Base-by-base conservation (phyloP, 2,888 invertebrate species). In the Xylota sylvarum region DNA sequence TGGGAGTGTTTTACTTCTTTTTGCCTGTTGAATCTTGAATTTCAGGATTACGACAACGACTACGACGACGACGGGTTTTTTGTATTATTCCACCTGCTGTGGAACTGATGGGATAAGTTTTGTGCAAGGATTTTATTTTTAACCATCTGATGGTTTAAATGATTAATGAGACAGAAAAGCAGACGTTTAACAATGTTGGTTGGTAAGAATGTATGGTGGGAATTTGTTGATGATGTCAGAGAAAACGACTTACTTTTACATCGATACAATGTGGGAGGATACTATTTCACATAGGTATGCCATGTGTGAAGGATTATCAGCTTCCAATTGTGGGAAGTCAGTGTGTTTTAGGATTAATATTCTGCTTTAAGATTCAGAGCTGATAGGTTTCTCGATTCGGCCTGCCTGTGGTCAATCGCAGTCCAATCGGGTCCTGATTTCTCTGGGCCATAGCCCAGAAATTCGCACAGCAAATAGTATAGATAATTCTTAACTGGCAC, bases 31-130 rank as follows among this genome's bases (percentile, higher is more conserved):
- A 70, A 67, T 80, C 72, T 60, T 65, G 80, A 65, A 74, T 79
- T 70, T 79, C 84, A 67, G 78, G 78, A 82, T 77, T 58, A 69
- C 55, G 67, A 73, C 19, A 64, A n/a, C n/a, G 78, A 82, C 70
- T 58, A 69, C 55, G 67, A n/a, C n/a, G n/a, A n/a, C n/a, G n/a
- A 67, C 67, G n/a, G 37, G 67, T 73, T 73, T 70, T 35, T 35
- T 35, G 35, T 35, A 7, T 35, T 35, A 72, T 77, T 85, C 76
- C 85, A 80, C 80, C 80, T 85, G 85, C 85, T 80, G 72, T 67
- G 46, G 70, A 85, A 76, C 80, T 70, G 76, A 80, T 77, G 85
- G 7, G 65, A 80, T 72, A 32, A 65, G 17, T 30, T 64, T 78
- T 60, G 67, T 73, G 69, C 64, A 74, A 70, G 79, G 73, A 79